These are phyloP conservation scores for Listronotus oregonensis DNA, from an alignment of 1,140 invertebrate genomes.

Conservation along the genomic window DNA sequence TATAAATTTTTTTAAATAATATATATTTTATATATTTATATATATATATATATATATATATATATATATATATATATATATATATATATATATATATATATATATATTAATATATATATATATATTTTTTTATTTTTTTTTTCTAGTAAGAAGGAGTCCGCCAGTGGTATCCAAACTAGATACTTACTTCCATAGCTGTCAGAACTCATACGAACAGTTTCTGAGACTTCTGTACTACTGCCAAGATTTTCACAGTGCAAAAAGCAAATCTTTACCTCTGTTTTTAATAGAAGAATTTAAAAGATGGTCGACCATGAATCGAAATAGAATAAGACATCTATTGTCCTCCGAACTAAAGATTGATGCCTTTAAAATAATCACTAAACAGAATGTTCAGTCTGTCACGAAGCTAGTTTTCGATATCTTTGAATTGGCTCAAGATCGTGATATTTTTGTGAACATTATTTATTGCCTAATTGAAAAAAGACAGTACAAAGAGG, in stretches of 20 bases:
- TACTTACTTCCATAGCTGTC: conserved; percentile 58
- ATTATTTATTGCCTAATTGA: conserved; percentile 60
- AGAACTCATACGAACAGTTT: conserved; percentile 62
- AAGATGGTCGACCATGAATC: conserved; percentile 56
- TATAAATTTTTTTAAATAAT: too few relatives aligned
- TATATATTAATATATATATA: too few relatives aligned
- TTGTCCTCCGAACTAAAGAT: conserved; percentile 62
- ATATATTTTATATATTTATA: too few relatives aligned
- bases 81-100: too few relatives aligned
- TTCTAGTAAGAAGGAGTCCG: conserved; percentile 63
- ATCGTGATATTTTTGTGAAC: conserved; percentile 61
- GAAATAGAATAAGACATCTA: conserved; percentile 51
- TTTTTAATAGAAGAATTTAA: conserved; percentile 66
- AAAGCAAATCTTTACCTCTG: conserved; percentile 62
- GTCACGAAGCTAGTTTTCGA: conserved; percentile 61
- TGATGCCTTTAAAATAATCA: conserved; percentile 65
- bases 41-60: too few relatives aligned
- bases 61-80: too few relatives aligned
- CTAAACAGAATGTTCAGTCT: conserved; percentile 60
- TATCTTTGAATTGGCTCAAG: conserved; percentile 61
- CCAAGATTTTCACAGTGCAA: conserved; percentile 62
- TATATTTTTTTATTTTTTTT: conserved; percentile 31
- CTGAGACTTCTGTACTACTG: conserved; percentile 63
- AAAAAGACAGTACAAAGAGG: conserved; percentile 66
- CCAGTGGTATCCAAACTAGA: conserved; percentile 58